Conservation (phyloP, 2,113 vertebrate genomes). For the Kryptolebias marmoratus region DNA sequence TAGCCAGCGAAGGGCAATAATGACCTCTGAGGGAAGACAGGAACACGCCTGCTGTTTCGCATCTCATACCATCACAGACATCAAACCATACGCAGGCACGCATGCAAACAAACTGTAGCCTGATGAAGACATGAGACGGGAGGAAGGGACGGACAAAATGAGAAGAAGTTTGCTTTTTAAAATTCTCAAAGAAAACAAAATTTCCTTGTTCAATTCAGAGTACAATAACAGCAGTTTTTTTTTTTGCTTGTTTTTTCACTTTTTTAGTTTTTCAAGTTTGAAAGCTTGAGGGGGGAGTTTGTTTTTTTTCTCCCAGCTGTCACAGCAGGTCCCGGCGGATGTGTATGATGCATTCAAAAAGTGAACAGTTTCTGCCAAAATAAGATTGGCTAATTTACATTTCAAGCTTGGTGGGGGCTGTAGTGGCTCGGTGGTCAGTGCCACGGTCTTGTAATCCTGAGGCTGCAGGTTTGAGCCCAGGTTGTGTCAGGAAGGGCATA, state of each 20-base stretch:
- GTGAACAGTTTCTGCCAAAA: neutral
- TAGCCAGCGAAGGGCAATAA: constrained; percentile 54
- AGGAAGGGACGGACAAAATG: constrained; percentile 29
- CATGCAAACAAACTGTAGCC: neutral
- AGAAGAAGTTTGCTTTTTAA: constrained; percentile 14
- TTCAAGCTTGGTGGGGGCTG: neutral
- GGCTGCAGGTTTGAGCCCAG: too few relatives aligned
- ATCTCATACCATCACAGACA: constrained; percentile 39
- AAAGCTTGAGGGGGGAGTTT: constrained; percentile 22
- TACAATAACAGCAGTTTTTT: constrained; percentile 5
- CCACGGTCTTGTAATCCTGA: too few relatives aligned
- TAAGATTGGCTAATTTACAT: neutral
- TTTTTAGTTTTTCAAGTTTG: constrained; percentile 13
- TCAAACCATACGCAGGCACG: constrained; percentile 5
- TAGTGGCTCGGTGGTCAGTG: too few relatives aligned
- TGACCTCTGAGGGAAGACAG: constrained; percentile 50
- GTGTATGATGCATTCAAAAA: neutral
- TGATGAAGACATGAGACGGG: constrained; percentile 12
- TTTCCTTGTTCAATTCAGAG: constrained; percentile 19
- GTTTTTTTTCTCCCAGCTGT: constrained; percentile 26
- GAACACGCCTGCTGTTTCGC: constrained; percentile 60
- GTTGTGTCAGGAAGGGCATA: too few relatives aligned
- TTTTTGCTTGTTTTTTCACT: constrained; percentile 13
- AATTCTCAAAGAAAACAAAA: constrained; percentile 32
- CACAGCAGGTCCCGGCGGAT: constrained; percentile 23